Evolutionary conservation across 2,888 invertebrate species (phyloP), one percentile per base, ranked within the genome.

Genomic region (Dynastes hyllus): DNA sequence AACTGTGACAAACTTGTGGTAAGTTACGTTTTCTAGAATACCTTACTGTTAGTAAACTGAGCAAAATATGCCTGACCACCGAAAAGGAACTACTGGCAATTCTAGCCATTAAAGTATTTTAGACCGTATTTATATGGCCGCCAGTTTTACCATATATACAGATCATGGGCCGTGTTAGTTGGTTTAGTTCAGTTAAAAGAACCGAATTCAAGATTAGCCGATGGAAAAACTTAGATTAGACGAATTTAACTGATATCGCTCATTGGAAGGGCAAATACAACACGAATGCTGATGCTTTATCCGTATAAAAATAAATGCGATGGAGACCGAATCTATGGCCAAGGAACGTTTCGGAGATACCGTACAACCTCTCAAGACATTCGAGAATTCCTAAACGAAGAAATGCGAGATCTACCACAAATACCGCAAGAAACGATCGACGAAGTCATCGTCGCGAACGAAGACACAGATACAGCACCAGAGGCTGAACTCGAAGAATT

Each of bases 11-110:
- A 45, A 65, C 77, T 70, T n/a, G n/a, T n/a, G 2, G 45, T 77
- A 45, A 58, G 67, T n/a, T 67, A 79, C 16, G 79, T 69, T 2
- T 75, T 67, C 2, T n/a, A n/a, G n/a, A n/a, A n/a, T n/a, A n/a
- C n/a, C n/a, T n/a, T n/a, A n/a, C 79, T 3, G 40, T 79, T 37
- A 55, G 22, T 16, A 63, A n/a, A 61, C 61, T 9, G 76, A 61
- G 66, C 51, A 76, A 27, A 6, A 63, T 76, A 37, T 58, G 2
- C 27, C 2, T 9, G 16, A 16, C 16, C 16, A 16, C 16, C 16
- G 16, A 16, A 16, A 16, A 16, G 16, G 16, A 16, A 16, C 58
- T 3, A 58, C n/a, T 16, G 27, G 58, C 58, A 16, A 58, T 58
- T 5, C 16, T 58, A 27, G 51, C 8, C 51, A 51, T 4, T 4